Conservation (phyloP, 2,113 vertebrate genomes). For the Sorex fumeus region DNA sequence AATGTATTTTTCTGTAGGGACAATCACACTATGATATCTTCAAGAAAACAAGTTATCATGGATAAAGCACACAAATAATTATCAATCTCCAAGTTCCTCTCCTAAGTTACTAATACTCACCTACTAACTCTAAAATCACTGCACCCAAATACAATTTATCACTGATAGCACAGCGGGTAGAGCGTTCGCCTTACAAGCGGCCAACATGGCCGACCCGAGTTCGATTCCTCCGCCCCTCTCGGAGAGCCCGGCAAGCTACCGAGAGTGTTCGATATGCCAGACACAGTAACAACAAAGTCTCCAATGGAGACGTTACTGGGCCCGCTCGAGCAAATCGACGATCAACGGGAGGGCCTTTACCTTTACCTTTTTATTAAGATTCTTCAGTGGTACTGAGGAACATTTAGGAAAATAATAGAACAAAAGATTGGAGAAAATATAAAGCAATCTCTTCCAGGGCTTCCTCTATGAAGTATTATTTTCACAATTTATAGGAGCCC, state of each 20-base stretch:
- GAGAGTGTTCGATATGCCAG: too few species aligned
- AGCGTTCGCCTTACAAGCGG: too few species aligned
- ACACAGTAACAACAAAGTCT: too few species aligned
- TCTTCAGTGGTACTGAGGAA: not conserved
- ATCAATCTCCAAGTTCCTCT: not conserved
- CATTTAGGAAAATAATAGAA: not conserved
- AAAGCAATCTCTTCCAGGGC: not conserved
- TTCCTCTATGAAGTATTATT: constrained; percentile 1
- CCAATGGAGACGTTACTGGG: too few species aligned
- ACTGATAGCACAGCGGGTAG: too few species aligned
- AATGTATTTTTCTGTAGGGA: not conserved
- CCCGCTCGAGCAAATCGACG: too few species aligned
- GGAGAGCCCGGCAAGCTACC: too few species aligned
- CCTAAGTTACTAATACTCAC: not conserved
- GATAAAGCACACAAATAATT: not conserved
- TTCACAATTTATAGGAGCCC: not conserved
- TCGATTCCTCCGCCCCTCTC: too few species aligned
- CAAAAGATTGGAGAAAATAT: not conserved
- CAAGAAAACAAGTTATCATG: not conserved
- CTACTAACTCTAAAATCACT: not conserved
- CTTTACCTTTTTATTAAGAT: constrained; percentile 10
- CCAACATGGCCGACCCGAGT: too few species aligned
- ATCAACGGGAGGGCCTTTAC: too few species aligned
- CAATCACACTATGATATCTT: not conserved
- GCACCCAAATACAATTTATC: not conserved